Conservation (phyloP, 2,888 invertebrate genomes). For the Drosophila cracens region DNA sequence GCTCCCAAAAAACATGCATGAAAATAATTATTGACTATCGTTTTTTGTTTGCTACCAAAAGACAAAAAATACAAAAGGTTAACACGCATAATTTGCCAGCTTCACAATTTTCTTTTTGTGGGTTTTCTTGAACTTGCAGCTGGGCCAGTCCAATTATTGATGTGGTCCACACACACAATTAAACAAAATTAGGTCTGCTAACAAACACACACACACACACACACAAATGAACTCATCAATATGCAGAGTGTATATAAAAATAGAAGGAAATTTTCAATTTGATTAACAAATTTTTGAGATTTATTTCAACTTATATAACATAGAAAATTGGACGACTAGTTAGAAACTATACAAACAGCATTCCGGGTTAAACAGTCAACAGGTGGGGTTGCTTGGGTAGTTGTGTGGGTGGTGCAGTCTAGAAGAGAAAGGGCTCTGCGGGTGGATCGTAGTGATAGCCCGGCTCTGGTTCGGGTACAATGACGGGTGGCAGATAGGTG, state of each 20-base stretch:
- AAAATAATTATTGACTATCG: conserved; percentile 58
- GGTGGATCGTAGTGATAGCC: conserved; percentile 71
- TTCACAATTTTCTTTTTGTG: conserved; percentile 71
- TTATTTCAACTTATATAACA: conserved; percentile 68
- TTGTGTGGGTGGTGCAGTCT: conserved; percentile 17
- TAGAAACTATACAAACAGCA: conserved; percentile 58
- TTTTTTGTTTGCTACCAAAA: neutral
- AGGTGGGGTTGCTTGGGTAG: neutral
- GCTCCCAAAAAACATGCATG: conserved; percentile 9
- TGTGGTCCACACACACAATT: conserved; percentile 44
- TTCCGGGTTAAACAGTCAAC: conserved; percentile 43
- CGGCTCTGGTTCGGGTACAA: conserved; percentile 55
- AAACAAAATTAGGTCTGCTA: conserved; percentile 43
- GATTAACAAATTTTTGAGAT: conserved; percentile 60
- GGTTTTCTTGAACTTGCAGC: conserved; percentile 70
- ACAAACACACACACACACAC: neutral
- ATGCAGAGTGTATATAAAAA: conserved; percentile 46
- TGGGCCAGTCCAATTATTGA: conserved; percentile 59
- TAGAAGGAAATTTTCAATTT: conserved; percentile 40
- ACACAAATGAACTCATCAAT: conserved; percentile 59
- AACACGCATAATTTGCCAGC: conserved; percentile 57
- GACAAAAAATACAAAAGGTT: conserved; percentile 48
- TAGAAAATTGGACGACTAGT: conserved; percentile 33
- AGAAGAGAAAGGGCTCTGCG: conserved; percentile 62
- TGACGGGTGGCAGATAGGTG: conserved; percentile 66